These are phyloP conservation scores for Ephydatia muelleri DNA, from an alignment of 37 sponge, comb jelly and placozoan species.

Conservation along the genomic window DNA sequence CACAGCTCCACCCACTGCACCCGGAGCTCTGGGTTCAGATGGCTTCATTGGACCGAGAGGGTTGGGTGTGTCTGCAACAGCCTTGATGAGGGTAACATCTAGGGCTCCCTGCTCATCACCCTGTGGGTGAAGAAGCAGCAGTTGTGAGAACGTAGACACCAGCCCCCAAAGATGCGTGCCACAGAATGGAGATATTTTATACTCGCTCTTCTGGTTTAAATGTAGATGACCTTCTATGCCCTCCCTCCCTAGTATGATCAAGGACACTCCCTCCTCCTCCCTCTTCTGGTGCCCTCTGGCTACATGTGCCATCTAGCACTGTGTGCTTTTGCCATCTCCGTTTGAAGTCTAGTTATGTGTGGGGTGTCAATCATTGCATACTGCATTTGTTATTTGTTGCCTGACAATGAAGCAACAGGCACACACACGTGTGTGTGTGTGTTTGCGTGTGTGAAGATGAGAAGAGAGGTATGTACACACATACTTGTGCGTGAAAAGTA, in stretches of 20 bases:
- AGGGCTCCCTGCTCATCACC: background rate
- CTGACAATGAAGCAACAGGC: no score
- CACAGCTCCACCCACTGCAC: background rate
- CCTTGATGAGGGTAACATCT: constrained; percentile 27
- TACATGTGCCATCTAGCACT: no score
- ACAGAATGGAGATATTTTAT: no score
- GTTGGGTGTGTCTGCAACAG: background rate
- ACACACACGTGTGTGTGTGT: background rate
- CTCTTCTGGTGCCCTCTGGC: no score
- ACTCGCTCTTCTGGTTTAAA: no score
- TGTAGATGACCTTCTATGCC: no score
- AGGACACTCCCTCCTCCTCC: background rate
- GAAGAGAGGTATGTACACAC: background rate
- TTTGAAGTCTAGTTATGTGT: no score
- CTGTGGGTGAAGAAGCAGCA: background rate
- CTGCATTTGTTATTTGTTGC: no score
- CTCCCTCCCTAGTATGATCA: background rate
- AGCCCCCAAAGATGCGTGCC: no score
- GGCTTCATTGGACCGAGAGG: background rate
- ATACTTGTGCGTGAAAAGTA: no score
- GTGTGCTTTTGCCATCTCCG: no score
- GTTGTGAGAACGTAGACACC: background rate
- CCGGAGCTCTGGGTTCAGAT: background rate
- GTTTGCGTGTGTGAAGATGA: constrained; percentile 28
- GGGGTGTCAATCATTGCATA: no score